Evolutionary conservation across 2,113 vertebrate genomes (phyloP), one percentile per base, ranked within the genome.

Genomic region (Anguilla rostrata): DNA sequence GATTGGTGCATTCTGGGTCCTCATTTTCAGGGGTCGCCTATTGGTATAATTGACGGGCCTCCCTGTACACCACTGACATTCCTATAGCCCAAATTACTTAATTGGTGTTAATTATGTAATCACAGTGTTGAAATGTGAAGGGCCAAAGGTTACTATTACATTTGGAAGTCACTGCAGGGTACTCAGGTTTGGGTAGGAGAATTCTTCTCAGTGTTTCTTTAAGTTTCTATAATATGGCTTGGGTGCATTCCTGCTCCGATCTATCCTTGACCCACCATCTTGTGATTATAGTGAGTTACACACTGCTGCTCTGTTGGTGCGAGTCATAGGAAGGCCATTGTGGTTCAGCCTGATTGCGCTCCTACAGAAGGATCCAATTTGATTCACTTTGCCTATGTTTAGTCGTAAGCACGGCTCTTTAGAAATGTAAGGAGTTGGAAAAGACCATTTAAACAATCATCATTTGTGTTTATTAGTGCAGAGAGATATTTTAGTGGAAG

Each of bases 31-130:
- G 97, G 97, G 96, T 97, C 96, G 96, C 92, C 96, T 95, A 96
- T 93, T 96, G 95, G 93, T 89, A 93, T 97, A 98, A 98, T 98
- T 97, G 96, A 94, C 95, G 95, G 95, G 95, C 94, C 90, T 93
- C 93, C 90, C 90, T 93, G 86, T 93, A 93, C 89, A 94, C 90
- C 92, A 95, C 93, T 95, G 95, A 95, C 96, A 95, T 95, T 94
- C 95, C 94, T 94, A 94, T 93, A 95, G 94, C 95, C 94, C 94
- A 96, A 97, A 98, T 97, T 96, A 96, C 96, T 97, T 97, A 98
- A 98, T 97, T 98, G 95, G 95, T 97, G 97, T 98, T 99, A 98
- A 98, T 98, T 97, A 94, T 94, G 95, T 97, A 99, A 99, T 98
- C 96, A 97, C 86, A 92, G 95, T 96, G 94, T 96, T 97, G 97